Base-by-base conservation (phyloP, 2,888 invertebrate species). In the Andrena marginata region DNA sequence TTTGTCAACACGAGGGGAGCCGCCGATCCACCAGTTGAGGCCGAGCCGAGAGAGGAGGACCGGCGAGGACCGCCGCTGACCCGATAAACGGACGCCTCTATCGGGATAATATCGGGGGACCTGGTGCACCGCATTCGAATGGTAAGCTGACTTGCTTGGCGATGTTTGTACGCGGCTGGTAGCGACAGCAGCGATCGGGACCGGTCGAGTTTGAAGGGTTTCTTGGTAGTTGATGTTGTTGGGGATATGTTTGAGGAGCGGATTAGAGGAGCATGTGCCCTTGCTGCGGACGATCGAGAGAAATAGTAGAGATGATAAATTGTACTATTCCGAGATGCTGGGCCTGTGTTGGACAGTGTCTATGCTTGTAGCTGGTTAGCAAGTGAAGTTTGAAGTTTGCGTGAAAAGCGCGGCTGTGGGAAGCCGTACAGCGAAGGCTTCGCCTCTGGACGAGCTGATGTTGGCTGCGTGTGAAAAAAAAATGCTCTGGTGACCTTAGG, bases 71-170 rank as follows among this genome's bases (percentile, higher is more conserved):
- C 4, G 16, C 42, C 16, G 42, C 42, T 42, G 42, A 13, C 56
- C 23, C 59, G 77, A 63, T 65, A 73, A 81, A 74, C 74, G 77
- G 70, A 84, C 80, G 73, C 68, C 68, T 85, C 81, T 84, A 73
- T 84, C 80, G 81, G 79, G 42, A 87, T 85, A 85, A 75, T 85
- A 56, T 60, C 80, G 63, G 56, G 54, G 59, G 59, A 62, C 73
- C 26, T 31, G 69, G 65, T 77, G 72, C 64, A 68, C 80, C 71
- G 73, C 73, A 79, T 77, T 80, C 87, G 78, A 79, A 85, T 87
- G 87, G 87, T 87, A 56, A 87, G 87, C 86, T 26, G 20, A 26
- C 8, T 56, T 26, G 10, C 0, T 56, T 26, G 23, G 10, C 4
- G 4, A 23, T 56, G 56, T 56, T 56, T 26, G 56, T 56, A 23